A percentile compares a stretch with the other conserved stretches of the same genome.
Evolutionary conservation across 1,140 invertebrate species (phyloP).

Genomic region (Apis dorsata): DNA sequence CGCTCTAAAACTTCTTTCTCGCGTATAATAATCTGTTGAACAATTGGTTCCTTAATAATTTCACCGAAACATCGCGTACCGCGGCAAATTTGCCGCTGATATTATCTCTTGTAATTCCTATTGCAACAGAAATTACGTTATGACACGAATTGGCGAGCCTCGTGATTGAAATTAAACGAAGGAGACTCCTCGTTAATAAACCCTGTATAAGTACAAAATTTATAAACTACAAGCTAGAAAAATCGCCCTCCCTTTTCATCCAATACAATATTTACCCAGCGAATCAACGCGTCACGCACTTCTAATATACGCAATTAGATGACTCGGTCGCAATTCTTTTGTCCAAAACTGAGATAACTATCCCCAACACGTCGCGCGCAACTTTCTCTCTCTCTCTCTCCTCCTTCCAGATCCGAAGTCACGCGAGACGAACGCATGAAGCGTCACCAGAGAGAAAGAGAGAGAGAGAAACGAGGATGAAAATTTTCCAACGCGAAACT

Average conservation of each 20-base stretch:
- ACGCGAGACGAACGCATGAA: conserved; percentile 7
- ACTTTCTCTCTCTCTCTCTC: background rate
- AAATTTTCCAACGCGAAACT: background rate
- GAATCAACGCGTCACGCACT: too few relatives aligned
- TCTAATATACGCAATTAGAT: background rate
- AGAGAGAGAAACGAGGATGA: background rate
- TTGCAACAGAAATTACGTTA: too few relatives aligned
- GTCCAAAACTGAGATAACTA: conserved; percentile 22
- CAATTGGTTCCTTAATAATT: too few relatives aligned
- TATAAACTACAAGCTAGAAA: background rate
- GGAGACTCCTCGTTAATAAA: too few relatives aligned
- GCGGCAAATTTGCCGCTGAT: too few relatives aligned
- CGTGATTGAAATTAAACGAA: too few relatives aligned
- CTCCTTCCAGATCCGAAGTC: background rate
- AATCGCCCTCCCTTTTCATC: background rate
- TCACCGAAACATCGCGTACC: too few relatives aligned
- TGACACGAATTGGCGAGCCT: too few relatives aligned
- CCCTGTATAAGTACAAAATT: background rate
- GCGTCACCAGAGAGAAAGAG: background rate
- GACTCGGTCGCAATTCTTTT: conserved; percentile 20
- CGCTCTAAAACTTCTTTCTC: too few relatives aligned
- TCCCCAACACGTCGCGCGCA: conserved; percentile 20
- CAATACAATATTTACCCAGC: background rate
- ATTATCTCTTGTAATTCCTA: too few relatives aligned
- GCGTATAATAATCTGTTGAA: too few relatives aligned